phyloP scores from a whole-genome alignment of 2,888 invertebrate species.

The Caenorhabditis doughertyi region DNA sequence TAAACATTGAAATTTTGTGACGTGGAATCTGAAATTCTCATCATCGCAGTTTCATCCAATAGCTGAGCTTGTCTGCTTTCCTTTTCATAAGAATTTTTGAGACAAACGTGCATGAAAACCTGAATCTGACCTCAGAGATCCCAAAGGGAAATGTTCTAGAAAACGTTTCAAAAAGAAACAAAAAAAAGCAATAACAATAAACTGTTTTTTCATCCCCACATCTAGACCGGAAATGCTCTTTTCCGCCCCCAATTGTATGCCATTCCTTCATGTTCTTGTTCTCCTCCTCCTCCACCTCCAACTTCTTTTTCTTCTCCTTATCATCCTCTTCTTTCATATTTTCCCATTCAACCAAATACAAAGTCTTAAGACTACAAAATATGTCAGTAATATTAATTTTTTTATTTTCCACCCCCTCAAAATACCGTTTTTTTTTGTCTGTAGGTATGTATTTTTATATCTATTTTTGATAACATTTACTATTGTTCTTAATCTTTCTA shows the following conservation, averaged over 20 bases:
- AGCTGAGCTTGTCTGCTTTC: no score
- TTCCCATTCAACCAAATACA: slow-evolving; percentile 18
- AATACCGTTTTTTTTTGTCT: slow-evolving; percentile 10
- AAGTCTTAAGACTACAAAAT: slow-evolving; percentile 37
- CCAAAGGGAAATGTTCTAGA: background rate
- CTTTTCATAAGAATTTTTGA: no score
- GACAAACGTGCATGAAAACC: no score
- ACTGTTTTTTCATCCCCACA: background rate
- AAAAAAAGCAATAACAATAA: slow-evolving; percentile 1
- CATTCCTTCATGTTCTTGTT: slow-evolving; percentile 13
- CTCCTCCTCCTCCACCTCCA: background rate
- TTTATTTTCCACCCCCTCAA: slow-evolving; percentile 21
- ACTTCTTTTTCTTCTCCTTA: slow-evolving; percentile 1
- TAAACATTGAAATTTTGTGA: no score
- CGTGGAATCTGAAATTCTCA: no score
- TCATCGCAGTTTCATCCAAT: no score
- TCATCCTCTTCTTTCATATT: slow-evolving; percentile 8
- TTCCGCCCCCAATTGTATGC: slow-evolving; percentile 32
- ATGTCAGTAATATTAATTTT: slow-evolving; percentile 23
- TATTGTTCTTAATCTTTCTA: slow-evolving; percentile 19
- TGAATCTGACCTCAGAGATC: no score
- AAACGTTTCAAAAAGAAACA: background rate
- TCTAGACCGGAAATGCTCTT: slow-evolving; percentile 32
- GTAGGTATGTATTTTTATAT: slow-evolving; percentile 4
- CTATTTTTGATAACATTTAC: slow-evolving; percentile 3